These are phyloP conservation scores for Myxocyprinus asiaticus DNA, from an alignment of 2,113 vertebrate species.

Conservation along the genomic window DNA sequence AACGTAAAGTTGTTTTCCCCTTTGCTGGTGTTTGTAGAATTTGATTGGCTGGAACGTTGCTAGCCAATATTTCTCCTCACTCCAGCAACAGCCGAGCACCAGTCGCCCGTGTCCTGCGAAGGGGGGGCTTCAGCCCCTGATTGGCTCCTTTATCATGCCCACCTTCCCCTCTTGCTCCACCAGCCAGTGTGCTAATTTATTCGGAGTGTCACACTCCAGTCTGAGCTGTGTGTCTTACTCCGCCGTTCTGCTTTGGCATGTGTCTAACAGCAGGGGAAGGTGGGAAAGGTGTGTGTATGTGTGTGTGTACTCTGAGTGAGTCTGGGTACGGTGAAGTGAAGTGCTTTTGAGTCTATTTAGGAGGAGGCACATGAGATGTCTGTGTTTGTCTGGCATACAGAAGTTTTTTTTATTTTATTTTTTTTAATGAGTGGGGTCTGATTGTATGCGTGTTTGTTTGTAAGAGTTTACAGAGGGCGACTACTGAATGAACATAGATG, in stretches of 20 bases:
- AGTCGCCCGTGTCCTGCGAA: conserved; percentile 44
- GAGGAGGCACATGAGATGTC: conserved; percentile 19
- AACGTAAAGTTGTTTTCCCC: conserved; percentile 77
- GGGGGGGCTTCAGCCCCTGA: conserved; percentile 65
- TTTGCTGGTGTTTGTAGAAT: conserved; percentile 62
- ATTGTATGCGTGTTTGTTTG: conserved; percentile 23
- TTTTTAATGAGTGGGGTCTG: not conserved
- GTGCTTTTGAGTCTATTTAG: conserved; percentile 34
- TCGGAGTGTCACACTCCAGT: conserved; percentile 59
- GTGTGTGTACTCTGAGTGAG: conserved; percentile 37
- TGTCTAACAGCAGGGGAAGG: conserved; percentile 55
- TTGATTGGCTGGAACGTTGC: conserved; percentile 76
- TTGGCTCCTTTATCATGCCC: conserved; percentile 66
- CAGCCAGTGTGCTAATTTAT: conserved; percentile 62
- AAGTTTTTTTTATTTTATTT: too few relatives aligned
- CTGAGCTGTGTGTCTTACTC: conserved; percentile 54
- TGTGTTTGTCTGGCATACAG: conserved; percentile 45
- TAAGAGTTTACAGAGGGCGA: conserved; percentile 31
- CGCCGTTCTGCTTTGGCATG: conserved; percentile 50
- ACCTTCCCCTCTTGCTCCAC: conserved; percentile 58
- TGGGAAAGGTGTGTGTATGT: conserved; percentile 51
- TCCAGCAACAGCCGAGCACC: conserved; percentile 66
- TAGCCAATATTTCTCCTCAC: conserved; percentile 68
- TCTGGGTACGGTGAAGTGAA: conserved; percentile 20
- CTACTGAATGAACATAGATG: not conserved